Evolutionary conservation across 2,113 vertebrate species (phyloP).

Genomic region (Elachura formosa): DNA sequence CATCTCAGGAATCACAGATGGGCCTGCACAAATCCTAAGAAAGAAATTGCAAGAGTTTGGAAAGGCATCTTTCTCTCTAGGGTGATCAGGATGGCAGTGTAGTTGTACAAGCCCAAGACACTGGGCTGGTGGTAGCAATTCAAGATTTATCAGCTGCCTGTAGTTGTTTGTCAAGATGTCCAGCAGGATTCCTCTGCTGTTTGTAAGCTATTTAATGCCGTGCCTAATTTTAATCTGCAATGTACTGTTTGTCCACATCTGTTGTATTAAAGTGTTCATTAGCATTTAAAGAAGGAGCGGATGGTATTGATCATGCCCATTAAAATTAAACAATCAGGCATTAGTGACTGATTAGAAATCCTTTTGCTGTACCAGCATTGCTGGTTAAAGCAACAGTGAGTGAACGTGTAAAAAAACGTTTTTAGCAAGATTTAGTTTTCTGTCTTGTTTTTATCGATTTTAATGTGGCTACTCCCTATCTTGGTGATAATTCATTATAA

Average conservation of each 20-base stretch:
- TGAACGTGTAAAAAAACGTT: neutral
- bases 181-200: slow-evolving; percentile 67
- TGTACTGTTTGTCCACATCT: slow-evolving; percentile 71
- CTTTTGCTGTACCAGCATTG: slow-evolving; percentile 1
- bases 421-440: neutral
- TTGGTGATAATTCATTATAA: neutral
- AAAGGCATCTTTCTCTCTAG: neutral
- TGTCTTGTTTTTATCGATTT: neutral
- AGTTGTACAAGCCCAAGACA: neutral
- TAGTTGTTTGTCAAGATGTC: slow-evolving; percentile 66
- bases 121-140: slow-evolving; percentile 13
- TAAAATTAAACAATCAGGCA: slow-evolving; percentile 60
- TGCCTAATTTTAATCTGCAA: slow-evolving; percentile 71
- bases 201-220: slow-evolving; percentile 66
- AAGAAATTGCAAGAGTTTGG: neutral
- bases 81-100: neutral
- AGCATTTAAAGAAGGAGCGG: slow-evolving; percentile 71
- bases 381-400: slow-evolving; percentile 16
- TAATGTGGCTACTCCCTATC: neutral
- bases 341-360: slow-evolving; percentile 44
- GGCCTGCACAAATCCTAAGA: neutral
- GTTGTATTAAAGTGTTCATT: slow-evolving; percentile 70
- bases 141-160: slow-evolving; percentile 65
- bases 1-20: neutral
- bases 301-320: slow-evolving; percentile 71